These are phyloP conservation scores for Hippoglossus stenolepis DNA, from an alignment of 2,113 vertebrate species.

Conservation along the genomic window DNA sequence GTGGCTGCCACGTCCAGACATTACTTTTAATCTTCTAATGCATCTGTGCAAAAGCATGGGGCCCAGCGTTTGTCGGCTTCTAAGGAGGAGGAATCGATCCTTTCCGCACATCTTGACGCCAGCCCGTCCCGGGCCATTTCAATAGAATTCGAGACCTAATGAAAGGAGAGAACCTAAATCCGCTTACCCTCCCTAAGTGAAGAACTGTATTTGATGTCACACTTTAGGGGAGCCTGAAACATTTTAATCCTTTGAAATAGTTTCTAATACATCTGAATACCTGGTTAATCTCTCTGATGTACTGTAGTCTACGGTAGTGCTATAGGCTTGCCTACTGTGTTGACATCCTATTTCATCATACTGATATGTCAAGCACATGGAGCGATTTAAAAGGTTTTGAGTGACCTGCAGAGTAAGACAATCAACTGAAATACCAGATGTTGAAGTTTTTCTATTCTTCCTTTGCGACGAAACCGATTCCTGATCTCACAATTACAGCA, in stretches of 20 bases:
- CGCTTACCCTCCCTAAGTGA: conserved; percentile 65
- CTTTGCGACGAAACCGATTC: conserved; percentile 37
- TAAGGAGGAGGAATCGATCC: conserved; percentile 77
- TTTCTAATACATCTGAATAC: conserved; percentile 79
- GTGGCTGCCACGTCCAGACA: conserved; percentile 74
- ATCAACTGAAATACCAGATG: conserved; percentile 26
- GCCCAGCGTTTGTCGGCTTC: conserved; percentile 65
- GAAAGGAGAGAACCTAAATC: conserved; percentile 70
- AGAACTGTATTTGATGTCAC: conserved; percentile 73
- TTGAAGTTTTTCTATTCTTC: conserved; percentile 18
- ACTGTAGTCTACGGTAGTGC: conserved; percentile 55
- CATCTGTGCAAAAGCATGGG: conserved; percentile 70
- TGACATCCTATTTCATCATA: conserved; percentile 65
- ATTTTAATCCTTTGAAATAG: conserved; percentile 79
- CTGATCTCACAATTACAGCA: conserved; percentile 28
- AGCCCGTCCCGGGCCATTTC: conserved; percentile 56
- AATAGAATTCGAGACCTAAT: conserved; percentile 61
- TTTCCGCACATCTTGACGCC: conserved; percentile 63
- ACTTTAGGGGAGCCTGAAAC: conserved; percentile 72
- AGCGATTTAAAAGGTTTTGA: conserved; percentile 48
- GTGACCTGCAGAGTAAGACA: conserved; percentile 47
- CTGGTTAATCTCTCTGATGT: conserved; percentile 74
- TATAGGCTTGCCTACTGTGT: conserved; percentile 52
- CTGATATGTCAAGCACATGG: conserved; percentile 47
- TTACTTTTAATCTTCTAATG: conserved; percentile 87